phyloP scores from a whole-genome alignment of 2,113 vertebrate genomes.

The Oryzias woworae region DNA sequence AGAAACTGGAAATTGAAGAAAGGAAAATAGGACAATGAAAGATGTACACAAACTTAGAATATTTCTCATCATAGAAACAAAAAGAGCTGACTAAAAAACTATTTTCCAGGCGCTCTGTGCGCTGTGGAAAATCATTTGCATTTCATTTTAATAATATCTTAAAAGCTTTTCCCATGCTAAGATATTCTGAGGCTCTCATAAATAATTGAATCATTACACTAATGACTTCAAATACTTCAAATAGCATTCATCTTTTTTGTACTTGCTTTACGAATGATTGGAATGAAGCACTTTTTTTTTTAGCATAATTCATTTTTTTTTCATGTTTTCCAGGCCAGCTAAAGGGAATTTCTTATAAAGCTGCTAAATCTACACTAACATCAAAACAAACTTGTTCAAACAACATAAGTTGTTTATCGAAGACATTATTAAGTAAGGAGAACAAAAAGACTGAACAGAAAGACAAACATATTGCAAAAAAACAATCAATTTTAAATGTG shows the following conservation, averaged over 20 bases:
- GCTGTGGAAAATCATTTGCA: conserved; percentile 47
- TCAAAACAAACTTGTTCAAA: conserved; percentile 43
- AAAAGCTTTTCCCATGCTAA: conserved; percentile 53
- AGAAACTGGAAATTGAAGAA: conserved; percentile 32
- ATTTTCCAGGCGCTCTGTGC: conserved; percentile 44
- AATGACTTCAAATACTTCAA: conserved; percentile 70
- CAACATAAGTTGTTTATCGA: conserved; percentile 19
- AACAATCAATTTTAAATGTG: too few species aligned
- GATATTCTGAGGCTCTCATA: conserved; percentile 54
- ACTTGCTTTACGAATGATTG: conserved; percentile 51
- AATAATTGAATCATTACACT: conserved; percentile 73
- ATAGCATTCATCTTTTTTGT: conserved; percentile 54
- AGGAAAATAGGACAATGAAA: conserved; percentile 46
- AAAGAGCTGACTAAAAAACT: conserved; percentile 55
- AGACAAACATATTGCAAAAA: too few species aligned
- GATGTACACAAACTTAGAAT: conserved; percentile 48
- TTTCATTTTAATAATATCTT: conserved; percentile 68
- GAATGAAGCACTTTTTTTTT: conserved; percentile 33
- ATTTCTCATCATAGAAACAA: conserved; percentile 14
- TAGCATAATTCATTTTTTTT: not conserved
- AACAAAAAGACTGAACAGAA: conserved; percentile 22
- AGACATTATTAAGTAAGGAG: conserved; percentile 3
- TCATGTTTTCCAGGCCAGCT: conserved; percentile 12
- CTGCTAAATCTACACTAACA: conserved; percentile 19
- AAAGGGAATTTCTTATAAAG: conserved; percentile 21